Conservation (phyloP, 2,888 invertebrate species). For the Allacma fusca region DNA sequence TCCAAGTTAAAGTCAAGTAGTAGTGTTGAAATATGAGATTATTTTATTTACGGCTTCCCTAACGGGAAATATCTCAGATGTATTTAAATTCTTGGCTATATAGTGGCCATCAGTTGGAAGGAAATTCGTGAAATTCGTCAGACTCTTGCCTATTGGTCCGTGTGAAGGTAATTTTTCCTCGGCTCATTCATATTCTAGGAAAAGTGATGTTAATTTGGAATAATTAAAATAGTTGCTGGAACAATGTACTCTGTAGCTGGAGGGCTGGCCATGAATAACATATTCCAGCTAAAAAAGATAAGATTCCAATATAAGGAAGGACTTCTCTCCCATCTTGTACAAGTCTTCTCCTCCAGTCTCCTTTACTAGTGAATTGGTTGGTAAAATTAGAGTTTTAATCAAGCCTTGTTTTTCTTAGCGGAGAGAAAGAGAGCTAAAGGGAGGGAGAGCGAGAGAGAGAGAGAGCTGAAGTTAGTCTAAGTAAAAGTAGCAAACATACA, state of each 20-base stretch:
- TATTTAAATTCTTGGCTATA: no score
- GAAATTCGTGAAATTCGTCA: no score
- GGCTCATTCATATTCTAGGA: not conserved
- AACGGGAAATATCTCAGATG: no score
- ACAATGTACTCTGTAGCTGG: constrained; percentile 9
- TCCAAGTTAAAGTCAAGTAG: no score
- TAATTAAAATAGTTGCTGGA: constrained; percentile 16
- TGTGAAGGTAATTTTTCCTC: not conserved
- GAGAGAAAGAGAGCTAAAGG: not conserved
- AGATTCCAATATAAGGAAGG: constrained; percentile 8
- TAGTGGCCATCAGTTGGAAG: no score
- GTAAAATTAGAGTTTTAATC: constrained; percentile 16
- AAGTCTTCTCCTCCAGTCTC: not conserved
- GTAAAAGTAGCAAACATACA: not conserved
- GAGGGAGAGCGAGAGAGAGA: no score
- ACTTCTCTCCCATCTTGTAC: not conserved
- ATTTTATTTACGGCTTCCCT: no score
- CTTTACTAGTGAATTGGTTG: constrained; percentile 11
- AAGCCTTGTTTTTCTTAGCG: constrained; percentile 9
- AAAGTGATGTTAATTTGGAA: constrained; percentile 16
- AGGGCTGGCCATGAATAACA: constrained; percentile 3
- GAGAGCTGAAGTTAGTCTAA: not conserved
- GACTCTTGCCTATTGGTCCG: not conserved
- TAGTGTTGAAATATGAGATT: no score
- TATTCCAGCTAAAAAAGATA: constrained; percentile 4